Evolutionary conservation across 2,797 vertebrate species (phyloP).

Genomic region (Melanotaenia maccullochi): DNA sequence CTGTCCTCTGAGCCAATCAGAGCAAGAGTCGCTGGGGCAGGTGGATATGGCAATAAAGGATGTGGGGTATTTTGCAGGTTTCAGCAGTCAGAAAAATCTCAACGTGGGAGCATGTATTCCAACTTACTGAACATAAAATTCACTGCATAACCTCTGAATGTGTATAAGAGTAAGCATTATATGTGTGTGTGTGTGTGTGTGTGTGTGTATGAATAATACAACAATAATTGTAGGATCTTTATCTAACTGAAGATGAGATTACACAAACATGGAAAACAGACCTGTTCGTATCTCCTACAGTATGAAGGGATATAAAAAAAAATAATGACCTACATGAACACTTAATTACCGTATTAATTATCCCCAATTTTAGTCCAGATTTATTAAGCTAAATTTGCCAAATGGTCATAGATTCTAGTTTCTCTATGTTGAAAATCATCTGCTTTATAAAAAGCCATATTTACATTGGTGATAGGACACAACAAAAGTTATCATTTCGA

Average conservation of each 20-base stretch:
- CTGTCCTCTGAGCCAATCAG: slow-evolving; percentile 63
- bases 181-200: too few relatives aligned
- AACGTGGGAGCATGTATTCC: neutral
- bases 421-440: neutral
- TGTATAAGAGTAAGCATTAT: neutral
- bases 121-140: neutral
- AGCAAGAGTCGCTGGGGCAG: slow-evolving; percentile 46
- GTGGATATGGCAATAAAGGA: slow-evolving; percentile 58
- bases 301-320: too few relatives aligned
- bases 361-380: too few relatives aligned
- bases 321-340: too few relatives aligned
- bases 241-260: too few relatives aligned
- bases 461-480: neutral
- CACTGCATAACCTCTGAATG: neutral
- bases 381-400: too few relatives aligned
- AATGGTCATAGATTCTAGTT: too few relatives aligned
- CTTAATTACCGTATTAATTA: too few relatives aligned
- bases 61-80: slow-evolving; percentile 25
- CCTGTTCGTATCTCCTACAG: too few relatives aligned
- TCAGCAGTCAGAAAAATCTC: slow-evolving; percentile 7
- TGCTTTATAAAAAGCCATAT: neutral
- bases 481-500: neutral
- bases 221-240: too few relatives aligned
- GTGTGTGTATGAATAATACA: too few relatives aligned
- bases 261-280: too few relatives aligned